phyloP scores from a whole-genome alignment of 2,797 vertebrate genomes.

The Triplophysa bombifrons region DNA sequence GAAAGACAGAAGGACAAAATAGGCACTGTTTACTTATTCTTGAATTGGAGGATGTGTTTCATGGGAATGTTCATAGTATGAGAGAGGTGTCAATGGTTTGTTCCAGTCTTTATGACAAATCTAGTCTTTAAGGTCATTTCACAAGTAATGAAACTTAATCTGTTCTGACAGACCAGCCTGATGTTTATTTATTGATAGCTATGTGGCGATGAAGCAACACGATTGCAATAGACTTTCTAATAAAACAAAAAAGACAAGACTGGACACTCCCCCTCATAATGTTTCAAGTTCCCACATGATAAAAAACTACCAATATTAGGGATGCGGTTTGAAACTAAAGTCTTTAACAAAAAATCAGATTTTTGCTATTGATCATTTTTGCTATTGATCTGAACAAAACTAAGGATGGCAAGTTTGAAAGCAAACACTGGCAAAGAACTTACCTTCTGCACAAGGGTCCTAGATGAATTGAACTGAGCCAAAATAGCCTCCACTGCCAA shows the following conservation, averaged over 20 bases:
- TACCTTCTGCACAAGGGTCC: slow-evolving; percentile 95
- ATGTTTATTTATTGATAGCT: neutral
- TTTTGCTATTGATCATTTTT: neutral
- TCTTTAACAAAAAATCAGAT: no score
- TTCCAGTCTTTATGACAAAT: no score
- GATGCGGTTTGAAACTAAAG: no score
- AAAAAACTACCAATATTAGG: no score
- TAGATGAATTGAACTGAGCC: slow-evolving; percentile 88
- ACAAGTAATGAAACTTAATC: neutral
- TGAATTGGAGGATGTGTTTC: neutral
- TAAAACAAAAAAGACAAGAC: slow-evolving; percentile 19
- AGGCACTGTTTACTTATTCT: slow-evolving; percentile 33
- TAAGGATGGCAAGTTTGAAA: neutral
- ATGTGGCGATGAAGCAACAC: neutral
- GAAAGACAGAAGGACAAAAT: slow-evolving; percentile 39
- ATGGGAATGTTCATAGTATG: slow-evolving; percentile 1
- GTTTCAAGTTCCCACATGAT: no score
- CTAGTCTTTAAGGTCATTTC: neutral
- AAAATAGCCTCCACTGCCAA: slow-evolving; percentile 90
- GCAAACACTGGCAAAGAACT: slow-evolving; percentile 51
- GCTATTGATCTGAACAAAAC: neutral
- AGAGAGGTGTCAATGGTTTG: neutral
- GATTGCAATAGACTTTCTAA: neutral
- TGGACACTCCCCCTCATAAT: no score
- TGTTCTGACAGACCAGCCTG: neutral